These are phyloP conservation scores for Triplophysa dalaica DNA, from an alignment of 2,113 vertebrate species.

Conservation along the genomic window DNA sequence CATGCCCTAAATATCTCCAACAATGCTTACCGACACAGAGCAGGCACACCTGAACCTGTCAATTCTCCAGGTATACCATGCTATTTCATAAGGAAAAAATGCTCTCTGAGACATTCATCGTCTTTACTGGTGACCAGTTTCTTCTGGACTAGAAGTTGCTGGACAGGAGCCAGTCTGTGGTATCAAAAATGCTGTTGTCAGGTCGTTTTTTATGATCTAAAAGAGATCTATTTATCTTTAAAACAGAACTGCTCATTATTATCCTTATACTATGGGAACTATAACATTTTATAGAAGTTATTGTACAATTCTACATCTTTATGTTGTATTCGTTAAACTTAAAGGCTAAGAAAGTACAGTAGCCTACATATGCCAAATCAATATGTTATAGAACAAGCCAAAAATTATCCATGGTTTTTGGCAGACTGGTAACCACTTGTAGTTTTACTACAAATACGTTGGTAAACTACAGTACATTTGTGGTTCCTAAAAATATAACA, in stretches of 20 bases:
- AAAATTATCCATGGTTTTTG: too few species aligned
- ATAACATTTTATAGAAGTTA: too few species aligned
- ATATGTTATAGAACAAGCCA: too few species aligned
- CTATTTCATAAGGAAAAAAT: constrained; percentile 28
- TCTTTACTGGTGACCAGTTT: not conserved
- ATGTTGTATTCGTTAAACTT: too few species aligned
- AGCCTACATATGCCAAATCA: too few species aligned
- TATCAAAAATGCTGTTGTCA: not conserved
- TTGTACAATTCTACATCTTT: too few species aligned
- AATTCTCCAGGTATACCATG: constrained; percentile 35
- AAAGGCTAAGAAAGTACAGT: too few species aligned
- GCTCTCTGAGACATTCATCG: not conserved
- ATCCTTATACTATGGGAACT: not conserved
- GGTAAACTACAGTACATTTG: too few species aligned
- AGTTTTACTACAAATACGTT: too few species aligned
- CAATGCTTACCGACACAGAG: constrained; percentile 51
- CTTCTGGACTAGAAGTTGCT: not conserved
- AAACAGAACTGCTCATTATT: not conserved
- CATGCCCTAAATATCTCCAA: constrained; percentile 56
- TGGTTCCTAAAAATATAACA: too few species aligned
- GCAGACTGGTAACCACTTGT: too few species aligned
- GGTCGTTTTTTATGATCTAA: not conserved
- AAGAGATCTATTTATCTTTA: constrained; percentile 7
- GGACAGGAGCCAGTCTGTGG: not conserved
- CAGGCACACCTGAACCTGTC: constrained; percentile 49